Evolutionary conservation across 2,888 invertebrate species (phyloP), one percentile per base, ranked within the genome.

Genomic region (Napeogenes sylphis): DNA sequence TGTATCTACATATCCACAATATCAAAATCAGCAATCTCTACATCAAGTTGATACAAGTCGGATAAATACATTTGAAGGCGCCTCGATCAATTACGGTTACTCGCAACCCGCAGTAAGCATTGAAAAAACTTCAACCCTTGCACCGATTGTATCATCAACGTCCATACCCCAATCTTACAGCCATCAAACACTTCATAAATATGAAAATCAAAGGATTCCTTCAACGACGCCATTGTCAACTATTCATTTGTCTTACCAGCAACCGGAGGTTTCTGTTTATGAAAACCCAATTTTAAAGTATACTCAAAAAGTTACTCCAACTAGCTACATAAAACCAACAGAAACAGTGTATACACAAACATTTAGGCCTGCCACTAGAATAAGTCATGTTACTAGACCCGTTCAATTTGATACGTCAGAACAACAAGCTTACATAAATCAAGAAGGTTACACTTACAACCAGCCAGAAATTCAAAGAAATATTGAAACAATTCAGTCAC

Each of bases 381-480:
- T 84, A 1, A 83, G 73, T 61, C 83, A 84, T 45, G 68, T 77
- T 14, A 79, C 68, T 55, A 81, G 82, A 62, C 83, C 82, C 30
- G 72, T 71, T 2, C 75, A 79, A 63, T 84, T 83, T 51, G 76
- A 84, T 57, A 65, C 68, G 21, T 21, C 21, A 6, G 70, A 68
- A 56, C 76, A 83, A 64, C 75, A 79, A 68, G 69, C 72, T 55
- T 79, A 76, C 55, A 61, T 82, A 14, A 78, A 74, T 58, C 80
- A 84, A 68, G 80, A 78, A 73, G 82, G 79, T 5, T 85, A 85
- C 65, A 78, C 82, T 1, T 87, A 87, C 62, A 82, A 70, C 59
- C 87, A 88, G 69, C 89, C 90, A 4, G 90, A 87, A 79, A 85
- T 87, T 56, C 87, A 87, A 73, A 79, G 84, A 65, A 80, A 82